Evolutionary conservation across 2,888 invertebrate species (phyloP), one percentile per base, ranked within the genome.

Genomic region (Dynastes maya): DNA sequence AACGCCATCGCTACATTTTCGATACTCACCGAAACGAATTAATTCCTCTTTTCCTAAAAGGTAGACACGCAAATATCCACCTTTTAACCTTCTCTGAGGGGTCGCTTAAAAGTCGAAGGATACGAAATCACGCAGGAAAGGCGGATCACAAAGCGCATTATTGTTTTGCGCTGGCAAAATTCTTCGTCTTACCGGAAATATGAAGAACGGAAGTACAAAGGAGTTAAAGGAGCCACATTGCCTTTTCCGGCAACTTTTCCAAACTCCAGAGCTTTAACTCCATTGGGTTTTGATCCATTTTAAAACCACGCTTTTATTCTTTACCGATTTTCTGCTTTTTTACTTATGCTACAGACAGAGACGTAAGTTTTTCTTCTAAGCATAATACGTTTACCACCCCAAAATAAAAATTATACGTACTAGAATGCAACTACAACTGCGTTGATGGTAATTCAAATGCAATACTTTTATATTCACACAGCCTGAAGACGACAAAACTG

Each of bases 151-250:
- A 74, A 74, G 61, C 61, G 72, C 72, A 63, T 74, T 74, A 74
- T 74, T 74, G 72, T 74, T 74, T 63, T 74, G 72, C 61, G 72
- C 63, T 61, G 72, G 45, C 61, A 61, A 74, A 74, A 74, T 63
- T 74, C 72, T 45, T 45, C 72, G 61, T 29, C 53, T 27, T 11
- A 61, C 40, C 72, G 61, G 61, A 74, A 74, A 74, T 74, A 74
- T 63, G 63, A 74, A 74, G 72, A 74, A 45, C 72, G 72, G 72
- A 74, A 74, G 61, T n/a, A 74, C 72, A 74, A 74, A 74, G 72
- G 49, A 61, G 61, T 74, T 74, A 74, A 74, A 74, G 63, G 72
- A 45, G 40, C 71, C 37, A 32, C 58, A n/a, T 22, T 45, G 61
- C 8, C 72, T 61, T 61, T 63, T 8, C 58, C 61, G 61, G 45